Evolutionary conservation across 2,797 vertebrate species (phyloP), one percentile per base, ranked within the genome.

Genomic region (Poeciliopsis turneri): DNA sequence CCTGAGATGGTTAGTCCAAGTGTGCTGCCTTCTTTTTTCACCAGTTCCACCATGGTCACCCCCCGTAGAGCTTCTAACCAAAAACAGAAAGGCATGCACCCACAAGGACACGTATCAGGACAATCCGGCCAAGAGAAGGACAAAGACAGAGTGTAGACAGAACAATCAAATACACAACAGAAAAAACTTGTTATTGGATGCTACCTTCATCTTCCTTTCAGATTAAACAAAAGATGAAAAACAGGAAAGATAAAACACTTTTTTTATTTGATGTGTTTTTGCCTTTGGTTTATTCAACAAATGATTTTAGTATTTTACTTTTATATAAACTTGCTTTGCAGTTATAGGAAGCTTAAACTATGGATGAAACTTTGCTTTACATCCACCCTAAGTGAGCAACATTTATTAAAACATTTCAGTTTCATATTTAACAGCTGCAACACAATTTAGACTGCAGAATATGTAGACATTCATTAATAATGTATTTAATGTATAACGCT

Each of bases 1-100:
- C 98, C 98, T 0, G 98, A 99, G 92, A 99, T 97, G 77, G 98
- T 99, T 83, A 99, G 96, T 45, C 98, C 98, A 0, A 99, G 93
- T 0, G 98, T 98, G 93, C 97, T 98, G 85, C 98, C 98, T 78
- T 99, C 98, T 72, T 97, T 98, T 94, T 99, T 99, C 80, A 97
- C 96, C 92, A 99, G 95, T 94, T 99, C 98, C 93, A 99, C 98
- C 8, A 97, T 91, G 15, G 97, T 98, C 86, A 99, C 94, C 36
- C 98, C 98, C 88, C 97, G 96, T 94, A 98, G 96, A 87, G 98
- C 98, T 94, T 99, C 98, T 99, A 95, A 84, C 71, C 84, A 88
- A 75, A 94, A 96, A 89, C 89, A 92, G 76, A 89, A 74, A 87
- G 2, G 78, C 77, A 92, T 85, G 86, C 74, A 88, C 69, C 87